Base-by-base conservation (phyloP, 2,888 invertebrate genomes). In the Drosophila planitibia region DNA sequence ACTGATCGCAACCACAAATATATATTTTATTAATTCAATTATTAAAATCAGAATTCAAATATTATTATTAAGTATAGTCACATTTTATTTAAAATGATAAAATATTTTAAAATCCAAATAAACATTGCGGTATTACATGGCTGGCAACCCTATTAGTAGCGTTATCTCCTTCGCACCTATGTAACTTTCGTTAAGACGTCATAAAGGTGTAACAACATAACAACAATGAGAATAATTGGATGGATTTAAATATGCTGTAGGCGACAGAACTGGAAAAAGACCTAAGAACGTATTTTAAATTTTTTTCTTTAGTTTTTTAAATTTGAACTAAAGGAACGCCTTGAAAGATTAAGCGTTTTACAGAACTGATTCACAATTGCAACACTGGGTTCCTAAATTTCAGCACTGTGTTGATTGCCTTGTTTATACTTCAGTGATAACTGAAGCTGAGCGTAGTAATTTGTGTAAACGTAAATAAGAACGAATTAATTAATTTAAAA, bases 131-230 rank as follows among this genome's bases (percentile, higher is more conserved):
- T 44, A 12, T 19, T 9, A 12, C 37, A 10, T 30, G n/a, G 37
- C 25, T 53, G 89, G 47, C 81, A 83, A 72, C 78, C 57, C 89
- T 89, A 47, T 39, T 35, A 14, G 0, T 33, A 60, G 10, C 14
- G 71, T 60, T 49, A 44, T 76, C 87, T 64, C 78, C 37, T 62
- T 83, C 70, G 41, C 66, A 54, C 87, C 66, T 1, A 39, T 28
- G 19, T 0, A 30, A 32, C n/a, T 28, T 32, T 44, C 70, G 30
- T 51, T 19, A 62, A 59, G 65, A 44, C 35, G 28, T 7, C 49
- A 19, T n/a, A 28, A 22, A 44, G 9, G 1, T 64, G 54, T 44
- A 7, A 14, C 12, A 32, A 22, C 2, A 44, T 7, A 49, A 33
- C 2, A 28, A 28, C 4, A 41, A 39, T 16, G 9, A 12, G 4